These are phyloP conservation scores for Chrysoperla carnea DNA, from an alignment of 1,140 invertebrate species.

Conservation along the genomic window DNA sequence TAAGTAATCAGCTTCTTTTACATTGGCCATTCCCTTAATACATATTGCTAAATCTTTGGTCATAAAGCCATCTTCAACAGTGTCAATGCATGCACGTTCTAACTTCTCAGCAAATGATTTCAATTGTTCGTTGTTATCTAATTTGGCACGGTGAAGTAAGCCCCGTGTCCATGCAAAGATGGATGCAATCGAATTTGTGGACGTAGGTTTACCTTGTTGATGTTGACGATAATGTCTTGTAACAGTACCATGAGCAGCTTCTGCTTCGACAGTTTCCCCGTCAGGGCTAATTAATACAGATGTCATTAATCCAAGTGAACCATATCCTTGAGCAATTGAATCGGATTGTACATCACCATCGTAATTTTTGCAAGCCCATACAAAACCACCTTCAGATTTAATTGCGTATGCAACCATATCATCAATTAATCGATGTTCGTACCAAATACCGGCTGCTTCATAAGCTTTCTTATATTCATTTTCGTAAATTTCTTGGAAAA, in stretches of 20 bases:
- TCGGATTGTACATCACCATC: conserved; percentile 98
- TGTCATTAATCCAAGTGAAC: conserved; percentile 90
- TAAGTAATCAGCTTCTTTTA: conserved; percentile 74
- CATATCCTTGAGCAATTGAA: conserved; percentile 88
- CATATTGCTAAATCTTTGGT: conserved; percentile 99
- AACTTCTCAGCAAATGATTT: conserved; percentile 63
- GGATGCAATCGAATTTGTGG: conserved; percentile 95
- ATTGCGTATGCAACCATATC: conserved; percentile 98
- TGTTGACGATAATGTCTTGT: conserved; percentile 88
- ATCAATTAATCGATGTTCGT: conserved; percentile 95
- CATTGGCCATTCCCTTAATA: conserved; percentile 79
- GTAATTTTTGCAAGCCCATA: conserved; percentile 99
- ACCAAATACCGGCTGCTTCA: conserved; percentile 82
- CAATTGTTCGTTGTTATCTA: conserved; percentile 70
- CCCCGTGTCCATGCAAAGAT: conserved; percentile 97
- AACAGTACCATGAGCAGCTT: conserved; percentile 95
- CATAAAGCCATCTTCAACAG: conserved; percentile 88
- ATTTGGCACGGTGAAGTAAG: conserved; percentile 76
- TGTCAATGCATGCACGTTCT: conserved; percentile 83
- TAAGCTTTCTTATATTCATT: conserved; percentile 71
- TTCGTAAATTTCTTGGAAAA: conserved; percentile 96
- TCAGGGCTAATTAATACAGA: conserved; percentile 89
- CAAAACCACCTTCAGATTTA: conserved; percentile 96
- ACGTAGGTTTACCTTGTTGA: conserved; percentile 93
- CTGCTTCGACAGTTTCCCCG: conserved; percentile 92